Conservation (phyloP, 2,888 invertebrate species). For the Acleris cristana region DNA sequence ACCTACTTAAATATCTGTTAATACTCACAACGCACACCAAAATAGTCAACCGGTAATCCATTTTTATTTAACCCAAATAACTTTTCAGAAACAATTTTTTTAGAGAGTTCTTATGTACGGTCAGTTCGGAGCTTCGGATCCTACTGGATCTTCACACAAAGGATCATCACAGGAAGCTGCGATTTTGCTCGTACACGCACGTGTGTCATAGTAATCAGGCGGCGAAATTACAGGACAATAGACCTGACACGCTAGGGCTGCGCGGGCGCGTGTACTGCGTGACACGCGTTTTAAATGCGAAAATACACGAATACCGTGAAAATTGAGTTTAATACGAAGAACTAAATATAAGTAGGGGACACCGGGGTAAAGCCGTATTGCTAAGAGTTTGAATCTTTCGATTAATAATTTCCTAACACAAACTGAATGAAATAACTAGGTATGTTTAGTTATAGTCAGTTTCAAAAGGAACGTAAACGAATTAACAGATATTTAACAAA, state of each 20-base stretch:
- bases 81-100: not conserved
- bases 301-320: not conserved
- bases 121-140: conserved; percentile 51
- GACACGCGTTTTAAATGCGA: conserved; percentile 6
- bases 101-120: conserved; percentile 44
- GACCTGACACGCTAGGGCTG: conserved; percentile 51
- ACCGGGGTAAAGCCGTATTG: too few species aligned
- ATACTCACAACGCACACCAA: conserved; percentile 63
- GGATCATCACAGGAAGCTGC: conserved; percentile 69
- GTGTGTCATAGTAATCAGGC: conserved; percentile 54
- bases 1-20: too few species aligned
- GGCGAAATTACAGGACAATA: conserved; percentile 52
- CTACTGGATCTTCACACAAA: conserved; percentile 64
- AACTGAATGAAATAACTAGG: too few species aligned
- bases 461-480: too few species aligned
- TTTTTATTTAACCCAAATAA: conserved; percentile 39
- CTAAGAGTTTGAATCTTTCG: too few species aligned
- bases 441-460: too few species aligned
- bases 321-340: not conserved
- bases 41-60: conserved; percentile 58
- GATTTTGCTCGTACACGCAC: conserved; percentile 62
- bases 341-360: too few species aligned
- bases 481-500: too few species aligned
- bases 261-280: conserved; percentile 4
- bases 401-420: too few species aligned